Base-by-base conservation (phyloP, 2,888 invertebrate species). In the Dicycla oo region DNA sequence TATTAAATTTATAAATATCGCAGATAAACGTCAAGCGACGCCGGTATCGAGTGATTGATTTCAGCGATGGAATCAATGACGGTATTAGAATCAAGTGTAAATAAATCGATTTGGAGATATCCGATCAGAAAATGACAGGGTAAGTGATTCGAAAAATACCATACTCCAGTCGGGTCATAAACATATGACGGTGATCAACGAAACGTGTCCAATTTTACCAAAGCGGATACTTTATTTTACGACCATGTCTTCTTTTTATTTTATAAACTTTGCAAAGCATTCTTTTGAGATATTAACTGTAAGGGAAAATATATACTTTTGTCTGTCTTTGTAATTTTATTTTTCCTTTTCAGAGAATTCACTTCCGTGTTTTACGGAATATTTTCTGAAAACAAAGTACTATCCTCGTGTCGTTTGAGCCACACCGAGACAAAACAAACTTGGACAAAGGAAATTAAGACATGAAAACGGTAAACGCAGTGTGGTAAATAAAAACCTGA, bases 31-130 rank as follows among this genome's bases (percentile, higher is more conserved):
- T 53, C 26, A 68, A 7, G 45, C 20, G 30, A 18, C 20, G 18
- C 2, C 18, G 1, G 5, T 15, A 6, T 30, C n/a, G 43, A 56
- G 56, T 61, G 30, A 68, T 62, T 38, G 23, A 58, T 69, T 62
- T 51, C 13, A 63, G 30, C 30, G 38, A 40, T 56, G 15, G 45
- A 56, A 65, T 77, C 30, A 34, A 34, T 67, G 30, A 26, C 45
- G n/a, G 30, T 73, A 60, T 60, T 30, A 54, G 23, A 64, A 47
- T 54, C 3, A 18, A 76, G 47, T 38, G 20, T 38, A 38, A 38
- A 54, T 61, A 64, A 64, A 78, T 64, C 51, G 60, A 80, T 80
- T 61, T 56, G 20, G 13, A 30, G 43, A 49, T 61, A 68, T 56
- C 75, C 51, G n/a, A 65, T 75, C 47, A 65, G 51, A 60, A 68